Percentiles rank a stretch among this genome's conserved stretches.
Conservation (phyloP, 2,888 invertebrate genomes). For the Operophtera brumata region DNA sequence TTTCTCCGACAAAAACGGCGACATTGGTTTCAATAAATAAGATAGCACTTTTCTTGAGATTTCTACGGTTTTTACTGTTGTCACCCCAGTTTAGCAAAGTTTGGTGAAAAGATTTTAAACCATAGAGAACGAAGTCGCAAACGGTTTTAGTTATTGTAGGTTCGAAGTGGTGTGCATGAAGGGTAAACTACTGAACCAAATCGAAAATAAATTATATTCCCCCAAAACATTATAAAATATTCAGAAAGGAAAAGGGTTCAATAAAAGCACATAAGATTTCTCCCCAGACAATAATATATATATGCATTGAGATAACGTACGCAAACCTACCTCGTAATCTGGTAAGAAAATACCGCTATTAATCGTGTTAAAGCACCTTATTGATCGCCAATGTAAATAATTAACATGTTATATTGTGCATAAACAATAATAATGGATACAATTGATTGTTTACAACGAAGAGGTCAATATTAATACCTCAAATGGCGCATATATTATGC, state of each 20-base stretch:
- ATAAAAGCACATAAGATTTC: neutral
- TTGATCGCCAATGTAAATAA: conserved; percentile 7
- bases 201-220: neutral
- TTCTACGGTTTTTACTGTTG: too few species aligned
- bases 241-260: neutral
- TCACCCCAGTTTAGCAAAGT: too few species aligned
- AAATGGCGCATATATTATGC: too few species aligned
- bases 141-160: too few species aligned
- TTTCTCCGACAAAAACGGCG: too few species aligned
- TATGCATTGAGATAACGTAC: conserved; percentile 11
- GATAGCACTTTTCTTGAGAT: too few species aligned
- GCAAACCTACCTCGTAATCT: conserved; percentile 7
- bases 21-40: too few species aligned
- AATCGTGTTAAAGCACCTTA: conserved; percentile 22
- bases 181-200: neutral
- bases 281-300: neutral
- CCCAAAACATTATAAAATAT: neutral
- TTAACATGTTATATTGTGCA: neutral
- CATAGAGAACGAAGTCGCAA: too few species aligned
- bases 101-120: too few species aligned
- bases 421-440: neutral
- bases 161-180: neutral
- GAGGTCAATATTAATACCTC: too few species aligned
- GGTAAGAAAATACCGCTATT: conserved; percentile 10
- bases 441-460: too few species aligned